Evolutionary conservation across 1,140 invertebrate species (phyloP), one percentile per base, ranked within the genome.

Genomic region (Lordiphosa clarofinis): DNA sequence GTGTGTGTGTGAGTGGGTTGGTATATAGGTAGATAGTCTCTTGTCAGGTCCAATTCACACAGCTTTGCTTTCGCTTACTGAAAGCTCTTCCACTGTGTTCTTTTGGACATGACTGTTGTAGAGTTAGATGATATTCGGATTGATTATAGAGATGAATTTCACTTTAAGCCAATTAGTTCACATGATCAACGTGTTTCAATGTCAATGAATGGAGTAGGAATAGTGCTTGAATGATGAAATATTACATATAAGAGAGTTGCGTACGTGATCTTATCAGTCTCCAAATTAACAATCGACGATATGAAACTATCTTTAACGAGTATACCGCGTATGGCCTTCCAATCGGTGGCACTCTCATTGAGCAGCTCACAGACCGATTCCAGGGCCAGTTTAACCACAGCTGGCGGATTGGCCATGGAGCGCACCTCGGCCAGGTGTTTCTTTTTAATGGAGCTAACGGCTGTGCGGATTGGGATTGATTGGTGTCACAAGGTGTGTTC

Each of bases 301-400:
- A 99, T 99, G 91, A 99, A 99, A 91, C 98, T 98, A 89, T 99
- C 98, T 90, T 96, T 94, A 93, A 99, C 97, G 70, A 99, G 94
- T 64, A 98, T 94, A 38, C 94, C 93, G 47, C 97, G 93, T 89
- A 99, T 97, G 50, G 95, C 92, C 90, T 97, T 98, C 98, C 98
- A 99, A 73, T 98, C 97, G 74, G 93, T 93, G 31, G 95, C 94
- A 65, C 93, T 94, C 89, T 99, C 97, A 75, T 87, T 89, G 52
- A 99, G 93, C 70, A 99, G 92, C 47, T 97, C 92, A 91, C 97
- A 99, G 73, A 99, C 97, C 19, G 97, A 97, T 90, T 99, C 98
- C 69, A 99, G 91, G 57, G 98, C 96, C 90, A 99, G 90, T 90
- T 98, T 99, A 56, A 99, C 97, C 56, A 95, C 92, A 35, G 93